Base-by-base conservation (phyloP, 2,888 invertebrate species). In the Carabus problematicus region DNA sequence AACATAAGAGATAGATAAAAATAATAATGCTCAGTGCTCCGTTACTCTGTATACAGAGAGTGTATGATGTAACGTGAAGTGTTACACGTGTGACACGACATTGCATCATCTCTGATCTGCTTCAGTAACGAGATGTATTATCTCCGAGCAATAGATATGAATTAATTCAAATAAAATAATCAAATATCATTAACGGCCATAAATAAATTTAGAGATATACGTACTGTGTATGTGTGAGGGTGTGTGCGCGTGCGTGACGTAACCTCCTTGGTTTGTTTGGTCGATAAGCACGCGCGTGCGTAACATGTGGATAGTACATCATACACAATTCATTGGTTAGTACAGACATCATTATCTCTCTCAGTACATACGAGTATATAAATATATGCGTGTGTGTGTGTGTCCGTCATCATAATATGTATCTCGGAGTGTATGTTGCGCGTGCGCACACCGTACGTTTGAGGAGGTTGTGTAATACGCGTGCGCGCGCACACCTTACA, bases 61-160 rank as follows among this genome's bases (percentile, higher is more conserved):
- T n/a, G n/a, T n/a, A 12, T 40, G 64, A 56, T 56, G 56, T 42
- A 43, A 64, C 43, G 52, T 12, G 49, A 47, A 29, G 49, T 60
- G 43, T 39, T 16, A 52, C 41, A 45, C 29, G 6, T 29, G 6
- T 29, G 6, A 6, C 29, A 29, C 29, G 29, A 6, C 3, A 29
- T 29, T 29, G 29, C 6, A 29, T 29, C 29, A 6, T 29, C 29
- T 29, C 3, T 29, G 3, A 29, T 29, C 3, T 29, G 3, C 2
- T 2, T 29, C 29, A 29, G 29, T 29, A 29, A 29, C 29, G 29
- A 29, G 29, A 29, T 29, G 67, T 67, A 60, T 67, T 67, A 69
- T 74, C 73, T 74, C 75, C 76, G 81, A 82, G 81, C 81, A 82
- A 81, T 81, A 81, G 80, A 80, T 80, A 79, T 79, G 80, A 80